A percentile compares a stretch with the other conserved stretches of the same genome.
phyloP scores from a whole-genome alignment of 2,113 vertebrate genomes.

The Poeciliopsis retropinna region DNA sequence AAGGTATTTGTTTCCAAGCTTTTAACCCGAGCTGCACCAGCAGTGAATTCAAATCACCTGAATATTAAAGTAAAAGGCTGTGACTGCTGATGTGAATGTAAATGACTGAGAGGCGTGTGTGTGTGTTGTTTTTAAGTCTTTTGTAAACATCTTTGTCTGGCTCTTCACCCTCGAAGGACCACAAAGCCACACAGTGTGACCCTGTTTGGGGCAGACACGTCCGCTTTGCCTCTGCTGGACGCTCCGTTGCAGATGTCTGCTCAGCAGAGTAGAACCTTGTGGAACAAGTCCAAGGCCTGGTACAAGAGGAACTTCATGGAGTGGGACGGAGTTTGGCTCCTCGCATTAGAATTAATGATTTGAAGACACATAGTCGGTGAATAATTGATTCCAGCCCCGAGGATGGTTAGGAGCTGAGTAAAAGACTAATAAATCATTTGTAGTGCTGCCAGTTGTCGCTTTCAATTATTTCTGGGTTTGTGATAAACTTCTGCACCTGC shows the following conservation, averaged over 20 bases:
- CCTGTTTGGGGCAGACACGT: conserved; percentile 3
- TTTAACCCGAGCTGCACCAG: conserved; percentile 37
- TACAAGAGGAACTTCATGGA: conserved; percentile 83
- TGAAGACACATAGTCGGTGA: conserved; percentile 98
- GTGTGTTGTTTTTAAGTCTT: background rate
- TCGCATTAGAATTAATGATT: conserved; percentile 98
- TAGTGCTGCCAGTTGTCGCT: conserved; percentile 98
- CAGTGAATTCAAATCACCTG: conserved; percentile 12
- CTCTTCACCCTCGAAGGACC: conserved; percentile 6
- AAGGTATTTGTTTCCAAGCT: conserved; percentile 33
- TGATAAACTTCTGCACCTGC: conserved; percentile 98
- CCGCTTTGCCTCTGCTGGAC: conserved; percentile 33
- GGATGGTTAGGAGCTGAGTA: conserved; percentile 98
- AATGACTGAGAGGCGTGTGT: background rate
- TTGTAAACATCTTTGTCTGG: conserved; percentile 17
- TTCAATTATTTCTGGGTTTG: conserved; percentile 98
- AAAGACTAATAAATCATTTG: conserved; percentile 99
- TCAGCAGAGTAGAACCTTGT: conserved; percentile 50
- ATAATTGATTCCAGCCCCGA: conserved; percentile 99
- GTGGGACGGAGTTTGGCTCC: conserved; percentile 91
- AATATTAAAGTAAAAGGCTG: conserved; percentile 14
- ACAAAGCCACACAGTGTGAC: conserved; percentile 8
- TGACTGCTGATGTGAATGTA: background rate
- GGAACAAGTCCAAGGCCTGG: conserved; percentile 78
- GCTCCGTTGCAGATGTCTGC: conserved; percentile 48